A percentile compares a stretch with the other conserved stretches of the same genome.
These are phyloP conservation scores for Hypocryptadius cinnamomeus DNA, from an alignment of 2,113 vertebrate genomes.

Conservation along the genomic window DNA sequence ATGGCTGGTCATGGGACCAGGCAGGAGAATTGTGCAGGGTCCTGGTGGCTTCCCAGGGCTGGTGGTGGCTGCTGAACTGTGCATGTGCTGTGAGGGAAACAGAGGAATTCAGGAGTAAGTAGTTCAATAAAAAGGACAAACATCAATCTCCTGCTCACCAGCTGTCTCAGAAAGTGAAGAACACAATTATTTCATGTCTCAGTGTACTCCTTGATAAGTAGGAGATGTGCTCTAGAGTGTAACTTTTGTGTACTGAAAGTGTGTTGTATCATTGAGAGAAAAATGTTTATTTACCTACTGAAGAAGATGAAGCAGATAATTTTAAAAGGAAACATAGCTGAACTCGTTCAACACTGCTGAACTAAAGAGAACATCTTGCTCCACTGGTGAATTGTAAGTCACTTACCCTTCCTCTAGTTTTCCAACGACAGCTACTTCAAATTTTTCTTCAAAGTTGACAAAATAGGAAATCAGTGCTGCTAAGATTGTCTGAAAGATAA, in stretches of 20 bases:
- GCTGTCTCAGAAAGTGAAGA: neutral
- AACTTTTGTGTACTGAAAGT: neutral
- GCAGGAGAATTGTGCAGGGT: neutral
- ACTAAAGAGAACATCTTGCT: neutral
- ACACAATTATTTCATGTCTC: neutral
- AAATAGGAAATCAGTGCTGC: slow-evolving; percentile 85
- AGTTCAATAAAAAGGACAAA: neutral
- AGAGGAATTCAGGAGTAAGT: neutral
- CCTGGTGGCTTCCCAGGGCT: neutral
- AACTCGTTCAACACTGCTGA: neutral
- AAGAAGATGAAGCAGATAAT: neutral
- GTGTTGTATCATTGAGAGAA: neutral
- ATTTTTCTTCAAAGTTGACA: slow-evolving; percentile 75
- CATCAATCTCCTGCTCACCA: neutral
- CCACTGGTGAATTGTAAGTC: neutral
- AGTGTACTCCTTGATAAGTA: neutral
- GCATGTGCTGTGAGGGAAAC: neutral
- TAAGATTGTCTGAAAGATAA: slow-evolving; percentile 83
- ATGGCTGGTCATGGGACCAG: neutral
- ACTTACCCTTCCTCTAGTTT: slow-evolving; percentile 82
- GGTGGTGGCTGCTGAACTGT: neutral
- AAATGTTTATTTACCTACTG: neutral
- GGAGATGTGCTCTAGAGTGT: neutral
- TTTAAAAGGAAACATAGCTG: neutral
- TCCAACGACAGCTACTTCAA: slow-evolving; percentile 78